These are phyloP conservation scores for Wasmannia auropunctata DNA, from an alignment of 1,140 invertebrate species.

Conservation along the genomic window DNA sequence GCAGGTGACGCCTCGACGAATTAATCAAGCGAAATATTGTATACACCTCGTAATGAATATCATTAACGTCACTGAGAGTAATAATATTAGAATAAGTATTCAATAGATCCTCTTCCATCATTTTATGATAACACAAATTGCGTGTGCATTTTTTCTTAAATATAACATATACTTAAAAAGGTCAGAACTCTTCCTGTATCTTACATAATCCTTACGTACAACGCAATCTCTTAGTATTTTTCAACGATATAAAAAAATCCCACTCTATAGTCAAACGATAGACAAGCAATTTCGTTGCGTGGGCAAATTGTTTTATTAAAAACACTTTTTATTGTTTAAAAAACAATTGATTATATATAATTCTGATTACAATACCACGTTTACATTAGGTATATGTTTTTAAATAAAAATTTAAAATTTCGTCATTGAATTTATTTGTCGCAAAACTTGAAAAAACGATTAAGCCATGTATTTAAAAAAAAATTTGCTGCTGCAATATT, in stretches of 20 bases:
- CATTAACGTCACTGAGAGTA: slow-evolving; percentile 26
- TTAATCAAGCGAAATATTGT: slow-evolving; percentile 32
- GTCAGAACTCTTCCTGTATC: neutral
- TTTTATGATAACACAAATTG: neutral
- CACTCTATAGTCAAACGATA: neutral
- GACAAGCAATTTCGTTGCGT: neutral
- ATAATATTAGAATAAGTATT: slow-evolving; percentile 23
- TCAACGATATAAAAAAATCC: neutral
- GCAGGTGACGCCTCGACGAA: slow-evolving; percentile 10
- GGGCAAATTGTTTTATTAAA: neutral
- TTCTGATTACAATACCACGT: neutral
- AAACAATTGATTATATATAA: neutral
- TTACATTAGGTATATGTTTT: neutral
- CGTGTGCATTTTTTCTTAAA: neutral
- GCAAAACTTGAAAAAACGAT: neutral
- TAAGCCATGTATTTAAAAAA: neutral
- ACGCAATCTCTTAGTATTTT: neutral
- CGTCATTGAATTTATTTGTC: neutral
- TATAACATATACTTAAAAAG: neutral
- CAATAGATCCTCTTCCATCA: neutral
- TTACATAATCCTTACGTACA: neutral
- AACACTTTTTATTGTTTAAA: neutral
- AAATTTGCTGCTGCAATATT: too few species aligned
- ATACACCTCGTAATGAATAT: slow-evolving; percentile 26
- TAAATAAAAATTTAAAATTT: neutral